These are phyloP conservation scores for Rhynchotus rufescens DNA, from an alignment of 2,797 vertebrate genomes.

Conservation along the genomic window DNA sequence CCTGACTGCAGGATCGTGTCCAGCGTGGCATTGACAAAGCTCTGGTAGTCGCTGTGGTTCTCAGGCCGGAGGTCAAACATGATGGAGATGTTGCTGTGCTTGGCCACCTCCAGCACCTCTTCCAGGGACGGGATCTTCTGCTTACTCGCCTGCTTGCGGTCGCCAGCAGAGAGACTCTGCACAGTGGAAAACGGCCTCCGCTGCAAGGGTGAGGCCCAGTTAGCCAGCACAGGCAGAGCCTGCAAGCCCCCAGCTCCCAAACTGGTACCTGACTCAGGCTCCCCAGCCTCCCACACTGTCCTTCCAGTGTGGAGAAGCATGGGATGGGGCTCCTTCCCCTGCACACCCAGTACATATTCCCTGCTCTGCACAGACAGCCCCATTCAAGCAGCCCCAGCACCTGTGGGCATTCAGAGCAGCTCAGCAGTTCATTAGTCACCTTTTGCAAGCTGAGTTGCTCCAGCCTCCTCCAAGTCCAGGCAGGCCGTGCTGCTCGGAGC, in stretches of 20 bases:
- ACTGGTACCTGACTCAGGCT: neutral
- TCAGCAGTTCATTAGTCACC: neutral
- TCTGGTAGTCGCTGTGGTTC: slow-evolving; percentile 67
- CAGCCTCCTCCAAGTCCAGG: slow-evolving; percentile 36
- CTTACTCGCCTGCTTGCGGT: slow-evolving; percentile 62
- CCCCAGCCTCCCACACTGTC: neutral
- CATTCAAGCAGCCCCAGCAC: neutral
- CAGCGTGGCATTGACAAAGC: slow-evolving; percentile 79
- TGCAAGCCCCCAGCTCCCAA: neutral
- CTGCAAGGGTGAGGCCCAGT: slow-evolving; percentile 69
- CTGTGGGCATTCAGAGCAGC: neutral
- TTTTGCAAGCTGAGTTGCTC: neutral
- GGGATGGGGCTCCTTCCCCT: neutral
- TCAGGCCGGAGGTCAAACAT: slow-evolving; percentile 90
- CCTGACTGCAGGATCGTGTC: slow-evolving; percentile 75
- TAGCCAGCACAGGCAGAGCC: neutral
- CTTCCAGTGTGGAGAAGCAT: neutral
- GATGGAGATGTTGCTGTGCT: slow-evolving; percentile 82
- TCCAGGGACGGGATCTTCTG: slow-evolving; percentile 84
- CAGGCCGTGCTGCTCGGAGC: slow-evolving; percentile 11
- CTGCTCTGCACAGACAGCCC: neutral
- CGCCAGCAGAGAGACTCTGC: slow-evolving; percentile 75
- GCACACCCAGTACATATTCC: neutral
- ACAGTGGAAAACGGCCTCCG: slow-evolving; percentile 85
- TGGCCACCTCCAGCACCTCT: slow-evolving; percentile 80